phyloP scores from a whole-genome alignment of 2,113 vertebrate species.

The Triplophysa tibetana region DNA sequence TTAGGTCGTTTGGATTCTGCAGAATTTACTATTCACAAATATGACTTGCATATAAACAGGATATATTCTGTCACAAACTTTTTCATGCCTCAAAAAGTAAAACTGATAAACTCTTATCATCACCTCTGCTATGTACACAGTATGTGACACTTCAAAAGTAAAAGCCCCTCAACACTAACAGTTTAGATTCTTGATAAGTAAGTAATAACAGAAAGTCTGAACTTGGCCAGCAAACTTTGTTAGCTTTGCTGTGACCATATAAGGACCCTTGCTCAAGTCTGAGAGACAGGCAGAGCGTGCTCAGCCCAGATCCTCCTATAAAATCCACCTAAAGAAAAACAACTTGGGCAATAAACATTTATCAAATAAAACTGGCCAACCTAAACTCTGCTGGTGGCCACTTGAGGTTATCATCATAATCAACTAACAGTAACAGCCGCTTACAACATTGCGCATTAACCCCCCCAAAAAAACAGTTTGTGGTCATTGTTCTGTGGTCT shows the following conservation, averaged over 20 bases:
- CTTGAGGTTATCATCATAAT: not conserved
- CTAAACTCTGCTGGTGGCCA: constrained; percentile 7
- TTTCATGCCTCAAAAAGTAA: too few species aligned
- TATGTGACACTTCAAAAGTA: not conserved
- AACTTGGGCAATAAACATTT: constrained; percentile 19
- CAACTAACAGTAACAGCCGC: not conserved
- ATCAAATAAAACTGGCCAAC: constrained; percentile 3
- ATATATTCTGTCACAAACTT: too few species aligned
- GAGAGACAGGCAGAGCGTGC: constrained; percentile 29
- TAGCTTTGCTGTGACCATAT: constrained; percentile 74
- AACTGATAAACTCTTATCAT: too few species aligned
- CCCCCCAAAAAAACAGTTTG: not conserved
- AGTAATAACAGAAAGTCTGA: constrained; percentile 67
- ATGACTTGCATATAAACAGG: too few species aligned
- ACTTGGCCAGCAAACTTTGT: constrained; percentile 54
- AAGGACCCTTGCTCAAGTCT: constrained; percentile 64
- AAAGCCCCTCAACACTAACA: constrained; percentile 27
- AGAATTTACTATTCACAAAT: too few species aligned
- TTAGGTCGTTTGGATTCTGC: too few species aligned
- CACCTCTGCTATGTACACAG: not conserved
- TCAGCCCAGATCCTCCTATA: constrained; percentile 19
- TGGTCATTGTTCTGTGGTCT: not conserved
- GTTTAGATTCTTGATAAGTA: constrained; percentile 55
- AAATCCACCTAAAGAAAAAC: constrained; percentile 39
- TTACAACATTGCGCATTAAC: not conserved